Conservation (phyloP, 2,888 invertebrate genomes). For the Rhingia rostrata region DNA sequence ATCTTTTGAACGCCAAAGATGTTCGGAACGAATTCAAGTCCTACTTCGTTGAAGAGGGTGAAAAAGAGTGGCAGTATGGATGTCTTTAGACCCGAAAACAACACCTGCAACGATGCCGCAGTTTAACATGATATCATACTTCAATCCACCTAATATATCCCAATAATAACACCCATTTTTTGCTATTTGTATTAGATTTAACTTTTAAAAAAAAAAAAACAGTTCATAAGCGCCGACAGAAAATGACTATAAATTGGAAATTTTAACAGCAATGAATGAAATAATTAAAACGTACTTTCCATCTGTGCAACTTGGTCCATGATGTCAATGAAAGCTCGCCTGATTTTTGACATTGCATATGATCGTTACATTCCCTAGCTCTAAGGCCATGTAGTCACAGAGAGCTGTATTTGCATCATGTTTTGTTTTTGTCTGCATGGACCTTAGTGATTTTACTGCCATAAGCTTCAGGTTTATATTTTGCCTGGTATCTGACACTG, state of each 20-base stretch:
- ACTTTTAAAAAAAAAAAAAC: too few relatives aligned
- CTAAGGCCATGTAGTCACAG: slow-evolving; percentile 33
- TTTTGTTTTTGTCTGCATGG: slow-evolving; percentile 8
- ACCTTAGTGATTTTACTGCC: slow-evolving; percentile 26
- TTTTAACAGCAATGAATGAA: too few relatives aligned
- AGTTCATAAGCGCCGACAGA: too few relatives aligned
- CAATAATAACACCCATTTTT: too few relatives aligned
- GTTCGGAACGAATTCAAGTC: slow-evolving; percentile 20
- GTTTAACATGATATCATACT: too few relatives aligned
- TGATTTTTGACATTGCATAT: slow-evolving; percentile 26
- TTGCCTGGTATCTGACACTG: slow-evolving; percentile 8
- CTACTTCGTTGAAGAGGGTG: slow-evolving; percentile 36
- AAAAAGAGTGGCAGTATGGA: slow-evolving; percentile 33
- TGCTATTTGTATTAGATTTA: too few relatives aligned
- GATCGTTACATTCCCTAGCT: slow-evolving; percentile 41
- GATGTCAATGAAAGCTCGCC: slow-evolving; percentile 35
- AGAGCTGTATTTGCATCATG: slow-evolving; percentile 18
- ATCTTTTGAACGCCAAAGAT: slow-evolving; percentile 17
- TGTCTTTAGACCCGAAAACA: background rate
- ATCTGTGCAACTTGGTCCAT: slow-evolving; percentile 25
- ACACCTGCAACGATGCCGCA: too few relatives aligned
- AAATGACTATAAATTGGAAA: too few relatives aligned
- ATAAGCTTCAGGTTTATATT: slow-evolving; percentile 16
- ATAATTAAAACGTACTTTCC: slow-evolving; percentile 10
- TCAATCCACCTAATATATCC: too few relatives aligned